Evolutionary conservation across 2,888 invertebrate species (phyloP).

Genomic region (Schizotus pectinicornis): DNA sequence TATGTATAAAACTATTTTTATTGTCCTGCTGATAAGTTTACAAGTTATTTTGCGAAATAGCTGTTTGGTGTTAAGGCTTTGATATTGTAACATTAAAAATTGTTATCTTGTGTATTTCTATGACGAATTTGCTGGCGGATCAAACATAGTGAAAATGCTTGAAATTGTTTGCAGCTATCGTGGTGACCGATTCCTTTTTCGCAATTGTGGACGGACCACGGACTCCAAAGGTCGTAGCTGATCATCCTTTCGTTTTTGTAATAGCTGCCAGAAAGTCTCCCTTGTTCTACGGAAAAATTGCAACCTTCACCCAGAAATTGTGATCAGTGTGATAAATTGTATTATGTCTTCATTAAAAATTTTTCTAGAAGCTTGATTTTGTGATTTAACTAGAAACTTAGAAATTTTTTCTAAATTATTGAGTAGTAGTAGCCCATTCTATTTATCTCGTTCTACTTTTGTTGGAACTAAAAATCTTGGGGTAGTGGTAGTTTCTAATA

Average conservation of each 20-base stretch:
- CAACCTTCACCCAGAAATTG: background rate
- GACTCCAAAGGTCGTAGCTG: conserved; percentile 27
- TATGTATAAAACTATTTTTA: too few species aligned
- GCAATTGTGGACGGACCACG: background rate
- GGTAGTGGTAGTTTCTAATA: too few species aligned
- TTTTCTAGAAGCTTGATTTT: background rate
- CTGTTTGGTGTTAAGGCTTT: too few species aligned
- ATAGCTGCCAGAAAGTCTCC: background rate
- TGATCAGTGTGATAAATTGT: background rate
- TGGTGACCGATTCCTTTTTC: background rate
- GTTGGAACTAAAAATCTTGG: too few species aligned
- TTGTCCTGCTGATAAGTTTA: too few species aligned
- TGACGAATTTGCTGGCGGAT: too few species aligned
- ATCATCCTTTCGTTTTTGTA: conserved; percentile 35
- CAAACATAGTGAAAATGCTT: background rate
- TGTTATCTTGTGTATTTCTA: background rate
- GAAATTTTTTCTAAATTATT: too few species aligned
- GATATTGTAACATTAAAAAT: background rate
- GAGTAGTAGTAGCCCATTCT: too few species aligned
- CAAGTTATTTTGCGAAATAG: too few species aligned
- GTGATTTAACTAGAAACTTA: too few species aligned
- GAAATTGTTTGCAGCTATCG: background rate
- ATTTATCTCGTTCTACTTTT: too few species aligned
- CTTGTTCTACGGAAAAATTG: conserved; percentile 18
- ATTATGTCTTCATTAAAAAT: background rate